Percentiles rank a stretch among this genome's conserved stretches.
Conservation (phyloP, 2,888 invertebrate species). For the Pyralis farinalis region DNA sequence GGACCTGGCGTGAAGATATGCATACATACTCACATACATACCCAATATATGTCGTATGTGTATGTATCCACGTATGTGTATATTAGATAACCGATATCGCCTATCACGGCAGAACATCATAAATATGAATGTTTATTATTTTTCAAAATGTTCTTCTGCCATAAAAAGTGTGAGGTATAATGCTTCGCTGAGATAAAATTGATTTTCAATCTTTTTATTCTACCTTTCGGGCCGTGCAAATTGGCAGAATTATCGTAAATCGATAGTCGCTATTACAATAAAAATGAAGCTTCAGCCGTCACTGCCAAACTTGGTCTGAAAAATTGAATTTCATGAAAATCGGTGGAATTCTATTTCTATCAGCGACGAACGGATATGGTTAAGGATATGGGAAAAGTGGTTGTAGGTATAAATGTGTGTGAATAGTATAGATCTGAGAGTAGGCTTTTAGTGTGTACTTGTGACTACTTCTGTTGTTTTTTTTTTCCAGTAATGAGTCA, state of each 20-base stretch:
- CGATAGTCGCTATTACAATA: conserved; percentile 1
- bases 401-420: too few species aligned
- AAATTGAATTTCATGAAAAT: neutral
- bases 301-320: neutral
- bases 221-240: neutral
- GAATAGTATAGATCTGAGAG: too few species aligned
- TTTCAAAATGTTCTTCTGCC: neutral
- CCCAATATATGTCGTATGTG: too few species aligned
- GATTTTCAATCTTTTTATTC: neutral
- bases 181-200: neutral
- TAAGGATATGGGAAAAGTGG: too few species aligned
- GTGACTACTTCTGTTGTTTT: too few species aligned
- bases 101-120: neutral
- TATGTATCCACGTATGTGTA: too few species aligned
- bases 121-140: neutral
- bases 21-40: too few species aligned
- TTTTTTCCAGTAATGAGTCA: too few species aligned
- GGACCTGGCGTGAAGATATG: too few species aligned
- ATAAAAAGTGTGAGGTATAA: neutral
- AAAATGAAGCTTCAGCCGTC: neutral
- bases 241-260: conserved; percentile 3
- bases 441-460: too few species aligned
- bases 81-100: neutral
- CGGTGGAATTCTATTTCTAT: too few species aligned
- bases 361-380: too few species aligned